Conservation (phyloP, 2,888 invertebrate genomes). For the Celastrina argiolus region DNA sequence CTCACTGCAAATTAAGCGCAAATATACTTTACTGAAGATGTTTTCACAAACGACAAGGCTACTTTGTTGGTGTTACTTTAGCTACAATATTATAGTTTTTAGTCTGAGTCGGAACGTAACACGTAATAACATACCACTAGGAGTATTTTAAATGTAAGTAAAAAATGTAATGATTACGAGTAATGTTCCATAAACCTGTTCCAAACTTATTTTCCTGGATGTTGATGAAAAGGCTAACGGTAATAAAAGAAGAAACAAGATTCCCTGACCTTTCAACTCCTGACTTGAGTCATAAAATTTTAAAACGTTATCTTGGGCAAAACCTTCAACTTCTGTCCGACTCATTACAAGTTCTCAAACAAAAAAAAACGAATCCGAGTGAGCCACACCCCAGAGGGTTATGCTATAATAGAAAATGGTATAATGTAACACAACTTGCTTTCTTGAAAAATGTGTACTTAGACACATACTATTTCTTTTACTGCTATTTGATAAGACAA, state of each 20-base stretch:
- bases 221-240: not conserved
- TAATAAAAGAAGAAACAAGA: conserved; percentile 5
- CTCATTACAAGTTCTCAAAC: conserved; percentile 17
- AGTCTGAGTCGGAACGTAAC: too few species aligned
- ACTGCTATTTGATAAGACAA: too few species aligned
- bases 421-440: not conserved
- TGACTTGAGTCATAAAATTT: conserved; percentile 14
- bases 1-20: not conserved
- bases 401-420: conserved; percentile 4
- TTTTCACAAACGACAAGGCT: not conserved
- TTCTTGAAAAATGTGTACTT: not conserved
- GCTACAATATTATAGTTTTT: too few species aligned
- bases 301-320: conserved; percentile 15
- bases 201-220: not conserved
- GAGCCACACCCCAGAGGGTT: conserved; percentile 2
- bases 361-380: conserved; percentile 11
- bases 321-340: conserved; percentile 14
- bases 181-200: conserved; percentile 6
- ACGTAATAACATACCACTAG: too few species aligned
- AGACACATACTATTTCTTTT: too few species aligned
- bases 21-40: not conserved
- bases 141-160: too few species aligned
- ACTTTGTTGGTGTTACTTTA: not conserved
- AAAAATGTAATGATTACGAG: not conserved
- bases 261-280: conserved; percentile 4